Percentiles rank a stretch among this genome's conserved stretches.
Conservation (phyloP, 2,888 invertebrate genomes). For the Pollenia griseotomentosa region DNA sequence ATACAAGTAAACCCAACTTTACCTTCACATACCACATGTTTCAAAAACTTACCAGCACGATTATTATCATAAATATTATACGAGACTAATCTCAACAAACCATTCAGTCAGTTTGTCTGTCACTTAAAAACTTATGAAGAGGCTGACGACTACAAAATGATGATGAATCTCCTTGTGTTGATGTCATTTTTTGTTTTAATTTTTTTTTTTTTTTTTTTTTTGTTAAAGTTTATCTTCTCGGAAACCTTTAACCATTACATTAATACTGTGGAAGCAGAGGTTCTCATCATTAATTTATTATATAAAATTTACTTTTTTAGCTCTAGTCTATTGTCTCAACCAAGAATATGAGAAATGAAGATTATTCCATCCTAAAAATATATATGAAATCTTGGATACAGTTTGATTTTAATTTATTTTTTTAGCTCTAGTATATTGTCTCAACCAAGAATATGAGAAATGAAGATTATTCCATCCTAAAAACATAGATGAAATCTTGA, state of each 20-base stretch:
- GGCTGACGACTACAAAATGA: constrained; percentile 1
- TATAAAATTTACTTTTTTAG: too few species aligned
- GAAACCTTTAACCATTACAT: constrained; percentile 24
- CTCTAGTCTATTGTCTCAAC: too few species aligned
- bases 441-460: too few species aligned
- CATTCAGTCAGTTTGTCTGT: constrained; percentile 20
- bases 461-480: too few species aligned
- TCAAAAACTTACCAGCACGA: constrained; percentile 7
- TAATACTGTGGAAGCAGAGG: too few species aligned
- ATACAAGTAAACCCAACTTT: constrained; percentile 41
- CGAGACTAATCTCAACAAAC: constrained; percentile 21
- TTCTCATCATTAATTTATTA: background rate
- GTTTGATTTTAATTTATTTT: too few species aligned
- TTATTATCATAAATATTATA: constrained; percentile 5
- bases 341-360: too few species aligned
- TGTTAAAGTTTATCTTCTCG: constrained; percentile 24
- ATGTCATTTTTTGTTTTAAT: constrained; percentile 26
- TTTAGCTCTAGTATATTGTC: too few species aligned
- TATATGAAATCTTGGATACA: too few species aligned
- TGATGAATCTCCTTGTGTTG: constrained; percentile 49
- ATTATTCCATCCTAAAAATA: too few species aligned
- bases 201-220: background rate
- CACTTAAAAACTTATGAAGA: constrained; percentile 6
- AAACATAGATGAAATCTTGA: too few species aligned
- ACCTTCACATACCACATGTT: constrained; percentile 38